These are phyloP conservation scores for Ispidina picta DNA, from an alignment of 2,797 vertebrate species.

Conservation along the genomic window DNA sequence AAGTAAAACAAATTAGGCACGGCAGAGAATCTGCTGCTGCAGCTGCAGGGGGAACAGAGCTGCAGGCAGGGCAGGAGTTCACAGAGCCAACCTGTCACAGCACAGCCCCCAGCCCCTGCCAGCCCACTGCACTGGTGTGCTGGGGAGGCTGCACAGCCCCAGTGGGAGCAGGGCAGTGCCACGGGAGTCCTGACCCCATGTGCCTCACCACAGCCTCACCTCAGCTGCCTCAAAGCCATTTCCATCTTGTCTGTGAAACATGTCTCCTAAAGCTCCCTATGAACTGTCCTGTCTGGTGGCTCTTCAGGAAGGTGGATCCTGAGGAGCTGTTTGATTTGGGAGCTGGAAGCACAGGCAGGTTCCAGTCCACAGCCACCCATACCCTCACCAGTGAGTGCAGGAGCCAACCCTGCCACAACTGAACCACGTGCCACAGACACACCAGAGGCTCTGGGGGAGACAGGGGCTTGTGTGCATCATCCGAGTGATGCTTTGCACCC, in stretches of 20 bases:
- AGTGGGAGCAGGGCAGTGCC: neutral
- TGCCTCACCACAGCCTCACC: neutral
- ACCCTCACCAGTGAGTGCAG: neutral
- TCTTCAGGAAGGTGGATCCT: neutral
- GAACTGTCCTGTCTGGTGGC: neutral
- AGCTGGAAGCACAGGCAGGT: neutral
- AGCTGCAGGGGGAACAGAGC: neutral
- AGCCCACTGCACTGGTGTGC: neutral
- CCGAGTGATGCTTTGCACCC: neutral
- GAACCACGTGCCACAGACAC: neutral
- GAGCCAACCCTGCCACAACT: neutral
- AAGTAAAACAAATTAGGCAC: neutral
- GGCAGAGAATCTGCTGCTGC: neutral
- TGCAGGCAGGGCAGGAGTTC: neutral
- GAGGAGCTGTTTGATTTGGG: neutral
- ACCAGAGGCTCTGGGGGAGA: neutral
- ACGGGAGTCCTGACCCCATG: neutral
- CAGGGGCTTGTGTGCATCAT: rapidly evolving
- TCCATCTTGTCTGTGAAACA: neutral
- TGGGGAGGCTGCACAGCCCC: neutral
- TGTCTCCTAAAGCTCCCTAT: neutral
- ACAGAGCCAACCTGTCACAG: neutral
- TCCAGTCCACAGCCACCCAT: neutral
- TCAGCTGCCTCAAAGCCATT: neutral
- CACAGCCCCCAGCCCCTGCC: neutral